Base-by-base conservation (phyloP, 1,140 invertebrate genomes). In the Chrysopa pallens region DNA sequence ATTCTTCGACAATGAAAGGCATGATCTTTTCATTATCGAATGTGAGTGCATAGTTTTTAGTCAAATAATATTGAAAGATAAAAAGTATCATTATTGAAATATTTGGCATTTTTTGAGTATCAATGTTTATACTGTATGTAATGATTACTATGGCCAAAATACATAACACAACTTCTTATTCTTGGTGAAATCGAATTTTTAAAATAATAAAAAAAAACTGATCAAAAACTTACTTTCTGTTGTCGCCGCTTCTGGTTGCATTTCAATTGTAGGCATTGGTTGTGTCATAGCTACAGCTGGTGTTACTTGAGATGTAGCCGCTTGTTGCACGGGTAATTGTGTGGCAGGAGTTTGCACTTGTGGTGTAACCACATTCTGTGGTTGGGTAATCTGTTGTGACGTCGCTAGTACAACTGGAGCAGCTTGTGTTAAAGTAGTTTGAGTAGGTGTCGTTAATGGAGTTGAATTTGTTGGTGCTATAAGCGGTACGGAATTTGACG, bases 211-310 rank as follows among this genome's bases (percentile, higher is more conserved):
- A n/a, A n/a, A n/a, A n/a, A n/a, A n/a, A n/a, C n/a, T n/a, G n/a
- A n/a, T n/a, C n/a, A n/a, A n/a, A 42, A 29, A 43, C 41, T 52
- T 44, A 54, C 54, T 48, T 17, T 56, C 51, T n/a, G 8, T 28
- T 35, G 42, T 42, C 3, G 29, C 46, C 36, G 57, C 55, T 44
- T 57, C 55, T n/a, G 46, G 43, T 28, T 36, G 8, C 28, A 53
- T 52, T 38, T 39, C 37, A 28, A 42, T 47, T 9, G 46, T 33
- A 23, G 52, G 39, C 7, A 41, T 46, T 28, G 12, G 29, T 28
- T 29, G 40, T 6, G 40, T 41, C 8, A 28, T 23, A 12, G 29
- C 13, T 4, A 9, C 15, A 13, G 40, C 6, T 3, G 27, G 6
- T 14, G 29, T 40, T 17, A 37, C 29, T 38, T 44, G 48, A 46